A percentile compares a stretch with the other conserved stretches of the same genome.
These are phyloP conservation scores for Gymnocheta viridis DNA, from an alignment of 2,888 invertebrate genomes.

Conservation along the genomic window DNA sequence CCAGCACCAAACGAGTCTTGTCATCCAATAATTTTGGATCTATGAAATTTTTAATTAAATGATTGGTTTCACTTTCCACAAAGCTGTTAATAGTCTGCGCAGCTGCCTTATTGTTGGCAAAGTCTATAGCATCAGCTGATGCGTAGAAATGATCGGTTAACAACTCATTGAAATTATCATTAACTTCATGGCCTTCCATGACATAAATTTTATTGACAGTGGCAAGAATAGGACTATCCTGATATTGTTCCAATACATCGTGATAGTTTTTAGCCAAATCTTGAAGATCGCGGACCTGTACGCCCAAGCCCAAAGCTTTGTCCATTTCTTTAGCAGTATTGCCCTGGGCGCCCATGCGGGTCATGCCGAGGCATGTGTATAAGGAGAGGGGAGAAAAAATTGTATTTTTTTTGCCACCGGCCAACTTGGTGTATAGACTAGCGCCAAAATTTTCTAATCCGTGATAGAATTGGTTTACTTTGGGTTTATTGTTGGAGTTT, in stretches of 20 bases:
- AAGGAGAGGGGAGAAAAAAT: background rate
- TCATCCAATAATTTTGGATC: slow-evolving; percentile 83
- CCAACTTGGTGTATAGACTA: background rate
- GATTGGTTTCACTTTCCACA: slow-evolving; percentile 90
- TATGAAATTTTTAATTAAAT: slow-evolving; percentile 91
- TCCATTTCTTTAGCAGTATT: background rate
- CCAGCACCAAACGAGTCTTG: slow-evolving; percentile 87
- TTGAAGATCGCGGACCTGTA: background rate
- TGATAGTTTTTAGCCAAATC: background rate
- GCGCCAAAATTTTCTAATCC: too few species aligned
- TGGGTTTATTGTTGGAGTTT: too few species aligned
- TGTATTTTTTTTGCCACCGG: background rate
- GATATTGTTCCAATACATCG: slow-evolving; percentile 73
- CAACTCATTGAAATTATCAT: slow-evolving; percentile 84
- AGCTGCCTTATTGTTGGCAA: slow-evolving; percentile 83
- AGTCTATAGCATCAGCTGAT: slow-evolving; percentile 86
- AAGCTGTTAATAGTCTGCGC: slow-evolving; percentile 88
- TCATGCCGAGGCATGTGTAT: background rate
- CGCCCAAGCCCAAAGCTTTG: background rate
- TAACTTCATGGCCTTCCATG: slow-evolving; percentile 84
- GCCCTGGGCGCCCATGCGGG: background rate
- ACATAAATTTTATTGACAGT: slow-evolving; percentile 90
- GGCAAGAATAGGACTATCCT: slow-evolving; percentile 79
- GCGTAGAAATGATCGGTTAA: slow-evolving; percentile 86
- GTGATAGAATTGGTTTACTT: too few species aligned